Base-by-base conservation (phyloP, 2,113 vertebrate genomes). In the Pholis gunnellus region DNA sequence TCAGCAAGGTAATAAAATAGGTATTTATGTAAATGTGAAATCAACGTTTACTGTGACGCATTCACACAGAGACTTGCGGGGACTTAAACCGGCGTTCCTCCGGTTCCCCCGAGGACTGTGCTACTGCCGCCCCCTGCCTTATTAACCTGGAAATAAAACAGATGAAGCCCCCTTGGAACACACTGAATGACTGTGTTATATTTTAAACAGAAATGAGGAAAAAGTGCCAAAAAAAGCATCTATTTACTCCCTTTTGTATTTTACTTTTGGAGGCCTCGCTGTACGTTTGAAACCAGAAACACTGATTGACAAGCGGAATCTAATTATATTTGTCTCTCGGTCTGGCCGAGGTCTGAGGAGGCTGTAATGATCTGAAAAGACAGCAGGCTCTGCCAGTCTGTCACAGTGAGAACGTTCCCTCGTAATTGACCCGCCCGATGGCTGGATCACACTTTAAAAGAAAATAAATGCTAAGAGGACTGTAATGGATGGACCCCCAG, bases 341-440 rank as follows among this genome's bases (percentile, higher is more conserved):
- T 36, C 72, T 1, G 67, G 15, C 61, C 3, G 52, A 61, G 22
- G 64, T 72, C 11, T 22, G 75, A 81, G 46, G n/a, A 81, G 11
- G 36, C 57, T 4, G 25, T 74, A 74, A 71, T 71, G 78, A 85
- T 71, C 79, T 29, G 59, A 31, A 34, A 60, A 66, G 69, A 80
- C 72, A 29, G 54, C 72, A 1, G 50, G 75, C 74, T 66, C 70
- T 42, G 59, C 66, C 59, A 52, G 60, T 42, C 73, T 31, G 18
- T 54, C 74, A 22, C 20, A 17, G 31, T 14, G 22, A 38, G 14
- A 86, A 70, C 36, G 8, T 48, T 46, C 54, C n/a, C 54, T 66
- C 40, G 36, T 79, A 74, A 80, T 71, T 86, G 64, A 75, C 75
- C 63, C 13, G 63, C 57, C 52, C 52, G 57, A 74, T 67, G 59